Percentiles rank a stretch among this genome's conserved stretches.
Evolutionary conservation across 2,113 vertebrate genomes (phyloP).

Genomic region (Melanerpes aurifrons): DNA sequence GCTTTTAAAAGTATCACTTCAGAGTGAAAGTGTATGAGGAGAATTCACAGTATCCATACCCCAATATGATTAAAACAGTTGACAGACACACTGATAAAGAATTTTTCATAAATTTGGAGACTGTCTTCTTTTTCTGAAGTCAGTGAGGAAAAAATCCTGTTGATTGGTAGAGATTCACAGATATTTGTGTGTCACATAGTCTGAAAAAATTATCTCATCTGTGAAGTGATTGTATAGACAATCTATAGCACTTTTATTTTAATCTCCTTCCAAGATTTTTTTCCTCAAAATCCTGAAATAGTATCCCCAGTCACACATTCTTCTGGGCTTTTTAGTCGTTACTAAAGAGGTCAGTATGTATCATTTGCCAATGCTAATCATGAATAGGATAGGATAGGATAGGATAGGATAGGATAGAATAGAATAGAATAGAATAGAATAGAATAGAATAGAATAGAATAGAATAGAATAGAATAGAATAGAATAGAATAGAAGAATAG

Average conservation of each 20-base stretch:
- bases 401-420: no score
- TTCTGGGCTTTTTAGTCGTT: neutral
- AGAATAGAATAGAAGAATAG: no score
- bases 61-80: neutral
- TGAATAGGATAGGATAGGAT: neutral
- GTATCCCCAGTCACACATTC: neutral
- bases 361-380: neutral
- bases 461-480: no score
- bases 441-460: no score
- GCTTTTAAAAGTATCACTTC: neutral
- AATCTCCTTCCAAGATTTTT: neutral
- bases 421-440: no score
- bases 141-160: neutral
- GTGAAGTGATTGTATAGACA: neutral
- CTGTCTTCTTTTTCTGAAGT: neutral
- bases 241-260: neutral
- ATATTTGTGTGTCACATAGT: accelerated
- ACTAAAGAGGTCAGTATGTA: neutral
- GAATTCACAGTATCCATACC: neutral
- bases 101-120: neutral
- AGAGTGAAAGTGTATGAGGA: neutral
- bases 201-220: neutral
- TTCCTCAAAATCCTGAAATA: neutral
- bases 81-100: neutral
- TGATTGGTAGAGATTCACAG: neutral